These are phyloP conservation scores for Physeter macrocephalus DNA, from an alignment of 2,113 vertebrate genomes.

Conservation along the genomic window DNA sequence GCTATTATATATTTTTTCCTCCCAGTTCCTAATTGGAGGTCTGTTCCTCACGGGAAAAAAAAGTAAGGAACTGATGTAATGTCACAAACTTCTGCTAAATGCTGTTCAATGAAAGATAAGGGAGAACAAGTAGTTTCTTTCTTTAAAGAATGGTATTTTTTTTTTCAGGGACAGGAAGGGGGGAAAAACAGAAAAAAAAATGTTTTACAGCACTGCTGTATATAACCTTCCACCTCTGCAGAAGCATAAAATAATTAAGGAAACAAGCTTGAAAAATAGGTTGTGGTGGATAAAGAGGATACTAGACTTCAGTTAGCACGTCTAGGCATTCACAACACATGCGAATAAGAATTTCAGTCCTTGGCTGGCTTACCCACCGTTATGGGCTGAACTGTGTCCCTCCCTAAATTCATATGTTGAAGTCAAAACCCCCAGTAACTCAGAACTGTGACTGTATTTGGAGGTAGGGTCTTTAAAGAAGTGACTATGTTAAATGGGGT, in stretches of 20 bases:
- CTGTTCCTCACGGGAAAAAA: constrained; percentile 70
- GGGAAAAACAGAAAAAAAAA: constrained; percentile 44
- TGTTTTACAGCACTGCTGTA: constrained; percentile 35
- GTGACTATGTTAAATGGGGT: neutral
- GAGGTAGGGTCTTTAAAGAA: neutral
- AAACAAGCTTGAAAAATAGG: constrained; percentile 55
- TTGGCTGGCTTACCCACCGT: neutral
- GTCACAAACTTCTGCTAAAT: constrained; percentile 70
- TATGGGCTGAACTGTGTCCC: neutral
- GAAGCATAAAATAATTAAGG: constrained; percentile 21
- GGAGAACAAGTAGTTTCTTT: constrained; percentile 72
- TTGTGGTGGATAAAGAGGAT: neutral
- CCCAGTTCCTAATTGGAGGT: constrained; percentile 74
- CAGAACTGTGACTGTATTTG: neutral
- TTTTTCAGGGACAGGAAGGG: constrained; percentile 71
- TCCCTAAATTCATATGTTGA: neutral
- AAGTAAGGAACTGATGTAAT: constrained; percentile 82
- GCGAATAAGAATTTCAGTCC: neutral
- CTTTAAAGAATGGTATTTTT: constrained; percentile 72
- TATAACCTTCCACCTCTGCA: constrained; percentile 57
- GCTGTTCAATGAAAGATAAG: constrained; percentile 79
- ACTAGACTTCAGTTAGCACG: neutral
- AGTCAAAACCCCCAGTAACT: neutral
- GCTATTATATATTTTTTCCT: constrained; percentile 74
- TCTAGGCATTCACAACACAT: neutral